These are phyloP conservation scores for Nymphalis c-album DNA, from an alignment of 2,888 invertebrate species.

Conservation along the genomic window DNA sequence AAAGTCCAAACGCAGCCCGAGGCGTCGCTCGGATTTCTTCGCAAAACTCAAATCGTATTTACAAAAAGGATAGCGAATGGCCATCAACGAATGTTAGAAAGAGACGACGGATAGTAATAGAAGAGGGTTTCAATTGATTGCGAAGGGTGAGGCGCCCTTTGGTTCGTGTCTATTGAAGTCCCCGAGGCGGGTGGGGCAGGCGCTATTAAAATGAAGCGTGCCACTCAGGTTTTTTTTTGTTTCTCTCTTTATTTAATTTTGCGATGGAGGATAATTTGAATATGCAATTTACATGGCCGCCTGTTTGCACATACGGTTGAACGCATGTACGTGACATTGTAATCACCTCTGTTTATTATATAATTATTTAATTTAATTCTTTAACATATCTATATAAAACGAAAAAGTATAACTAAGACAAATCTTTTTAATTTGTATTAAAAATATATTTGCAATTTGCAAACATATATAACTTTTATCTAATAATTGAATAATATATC, in stretches of 20 bases:
- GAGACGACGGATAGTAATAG: slow-evolving; percentile 56
- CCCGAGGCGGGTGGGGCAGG: slow-evolving; percentile 66
- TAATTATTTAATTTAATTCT: not conserved
- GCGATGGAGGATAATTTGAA: slow-evolving; percentile 78
- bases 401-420: not conserved
- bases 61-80: slow-evolving; percentile 49
- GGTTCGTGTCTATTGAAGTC: slow-evolving; percentile 61
- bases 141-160: slow-evolving; percentile 73
- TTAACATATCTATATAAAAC: not conserved
- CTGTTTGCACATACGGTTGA: slow-evolving; percentile 35
- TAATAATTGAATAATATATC: too few relatives aligned
- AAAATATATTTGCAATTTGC: too few relatives aligned
- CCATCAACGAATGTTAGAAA: slow-evolving; percentile 42
- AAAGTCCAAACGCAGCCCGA: slow-evolving; percentile 61
- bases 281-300: slow-evolving; percentile 72
- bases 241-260: slow-evolving; percentile 77
- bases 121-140: slow-evolving; percentile 75
- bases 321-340: slow-evolving; percentile 12
- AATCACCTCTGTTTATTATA: not conserved
- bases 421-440: too few relatives aligned
- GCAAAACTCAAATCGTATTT: slow-evolving; percentile 57
- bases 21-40: slow-evolving; percentile 60
- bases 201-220: slow-evolving; percentile 58
- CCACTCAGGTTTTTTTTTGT: slow-evolving; percentile 67
- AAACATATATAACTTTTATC: too few relatives aligned